A percentile compares a stretch with the other conserved stretches of the same genome.
Evolutionary conservation across 2,113 vertebrate genomes (phyloP).

Genomic region (Hemichromis elongatus): DNA sequence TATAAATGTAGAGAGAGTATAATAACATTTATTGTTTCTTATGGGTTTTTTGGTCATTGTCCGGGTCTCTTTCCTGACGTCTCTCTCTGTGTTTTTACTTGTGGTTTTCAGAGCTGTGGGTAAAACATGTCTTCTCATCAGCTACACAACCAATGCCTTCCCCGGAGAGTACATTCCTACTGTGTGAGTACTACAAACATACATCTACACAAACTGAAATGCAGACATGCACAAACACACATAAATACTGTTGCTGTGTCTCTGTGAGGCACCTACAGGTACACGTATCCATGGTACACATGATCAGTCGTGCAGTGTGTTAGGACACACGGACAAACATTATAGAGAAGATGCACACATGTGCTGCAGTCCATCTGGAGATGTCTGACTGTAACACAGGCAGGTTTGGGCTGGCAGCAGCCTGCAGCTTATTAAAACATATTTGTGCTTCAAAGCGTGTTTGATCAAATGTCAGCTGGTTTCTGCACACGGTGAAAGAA

Average conservation of each 20-base stretch:
- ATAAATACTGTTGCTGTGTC: background rate
- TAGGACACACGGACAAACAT: background rate
- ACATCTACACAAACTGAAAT: background rate
- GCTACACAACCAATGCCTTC: slow-evolving; percentile 93
- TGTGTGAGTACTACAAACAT: slow-evolving; percentile 79
- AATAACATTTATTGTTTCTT: background rate
- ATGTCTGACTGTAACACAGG: background rate
- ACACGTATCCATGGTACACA: background rate
- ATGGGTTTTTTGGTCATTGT: background rate
- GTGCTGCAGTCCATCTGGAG: background rate
- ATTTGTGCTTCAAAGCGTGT: background rate
- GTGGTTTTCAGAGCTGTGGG: slow-evolving; percentile 82
- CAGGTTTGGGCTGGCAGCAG: slow-evolving; percentile 12
- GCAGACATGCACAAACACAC: background rate
- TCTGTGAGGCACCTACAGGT: background rate
- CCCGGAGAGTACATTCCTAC: slow-evolving; percentile 93
- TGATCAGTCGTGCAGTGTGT: background rate
- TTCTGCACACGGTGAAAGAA: background rate
- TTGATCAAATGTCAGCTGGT: background rate
- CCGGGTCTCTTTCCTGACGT: background rate
- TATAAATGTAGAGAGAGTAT: no score
- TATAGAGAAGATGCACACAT: rapidly evolving
- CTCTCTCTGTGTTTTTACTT: background rate
- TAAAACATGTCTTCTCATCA: slow-evolving; percentile 95
- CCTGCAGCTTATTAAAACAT: background rate